phyloP scores from a whole-genome alignment of 1,140 invertebrate species.

The Cherax destructor region DNA sequence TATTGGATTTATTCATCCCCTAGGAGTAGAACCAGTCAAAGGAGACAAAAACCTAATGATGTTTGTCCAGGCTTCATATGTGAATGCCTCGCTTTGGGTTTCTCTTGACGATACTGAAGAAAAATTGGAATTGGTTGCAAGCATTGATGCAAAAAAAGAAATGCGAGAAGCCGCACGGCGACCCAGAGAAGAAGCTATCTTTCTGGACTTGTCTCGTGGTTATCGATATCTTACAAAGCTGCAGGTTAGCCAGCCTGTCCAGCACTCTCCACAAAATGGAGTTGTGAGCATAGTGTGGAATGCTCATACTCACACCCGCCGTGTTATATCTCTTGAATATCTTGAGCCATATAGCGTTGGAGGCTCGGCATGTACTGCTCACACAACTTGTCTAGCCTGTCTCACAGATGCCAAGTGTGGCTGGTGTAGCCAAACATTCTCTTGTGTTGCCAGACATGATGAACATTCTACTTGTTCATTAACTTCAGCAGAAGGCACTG shows the following conservation, averaged over 20 bases:
- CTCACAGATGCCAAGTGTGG: conserved; percentile 82
- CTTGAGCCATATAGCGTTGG: conserved; percentile 89
- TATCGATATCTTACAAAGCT: conserved; percentile 32
- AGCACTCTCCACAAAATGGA: background rate
- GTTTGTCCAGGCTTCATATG: conserved; percentile 73
- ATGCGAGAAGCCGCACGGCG: conserved; percentile 12
- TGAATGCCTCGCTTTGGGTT: conserved; percentile 68
- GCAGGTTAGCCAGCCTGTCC: conserved; percentile 8
- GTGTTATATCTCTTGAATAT: conserved; percentile 81
- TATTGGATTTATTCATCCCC: conserved; percentile 87
- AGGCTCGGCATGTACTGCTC: conserved; percentile 81
- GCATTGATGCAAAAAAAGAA: conserved; percentile 20
- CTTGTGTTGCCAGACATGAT: conserved; percentile 70
- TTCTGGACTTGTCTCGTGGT: conserved; percentile 10
- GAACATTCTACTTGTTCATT: background rate
- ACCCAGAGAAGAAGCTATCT: conserved; percentile 8
- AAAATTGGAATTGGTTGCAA: conserved; percentile 33
- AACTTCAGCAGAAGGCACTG: background rate
- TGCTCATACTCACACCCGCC: background rate
- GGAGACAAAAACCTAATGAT: conserved; percentile 58
- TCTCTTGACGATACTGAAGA: conserved; percentile 37
- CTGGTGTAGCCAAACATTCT: conserved; percentile 75
- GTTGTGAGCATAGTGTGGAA: conserved; percentile 64
- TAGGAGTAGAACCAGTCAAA: conserved; percentile 81
- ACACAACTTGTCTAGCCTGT: conserved; percentile 91